A percentile compares a stretch with the other conserved stretches of the same genome.
Evolutionary conservation across 2,113 vertebrate species (phyloP).

Genomic region (Ifrita kowaldi): DNA sequence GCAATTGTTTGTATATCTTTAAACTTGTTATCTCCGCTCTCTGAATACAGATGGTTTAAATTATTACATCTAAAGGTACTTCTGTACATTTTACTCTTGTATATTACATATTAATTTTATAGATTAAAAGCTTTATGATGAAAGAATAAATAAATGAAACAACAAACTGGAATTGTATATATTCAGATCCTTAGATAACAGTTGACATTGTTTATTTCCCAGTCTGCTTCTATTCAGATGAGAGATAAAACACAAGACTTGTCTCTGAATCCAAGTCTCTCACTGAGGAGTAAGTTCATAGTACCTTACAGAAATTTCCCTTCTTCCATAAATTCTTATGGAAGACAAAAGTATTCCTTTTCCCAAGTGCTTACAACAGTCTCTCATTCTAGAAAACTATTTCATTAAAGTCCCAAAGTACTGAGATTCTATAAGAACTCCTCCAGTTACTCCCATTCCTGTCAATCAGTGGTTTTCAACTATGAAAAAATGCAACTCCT

Average conservation of each 20-base stretch:
- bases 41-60: conserved; percentile 57
- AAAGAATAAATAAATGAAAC: conserved; percentile 67
- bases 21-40: conserved; percentile 3
- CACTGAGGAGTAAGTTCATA: neutral
- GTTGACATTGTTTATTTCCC: neutral
- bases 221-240: neutral
- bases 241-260: neutral
- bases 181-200: conserved; percentile 27
- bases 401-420: neutral
- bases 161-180: conserved; percentile 20
- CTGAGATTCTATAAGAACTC: neutral
- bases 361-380: conserved; percentile 42
- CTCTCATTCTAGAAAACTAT: neutral
- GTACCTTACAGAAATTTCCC: neutral
- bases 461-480: conserved; percentile 20
- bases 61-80: conserved; percentile 58
- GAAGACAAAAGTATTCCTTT: neutral
- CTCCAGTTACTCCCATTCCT: neutral
- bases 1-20: conserved; percentile 19
- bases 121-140: conserved; percentile 53
- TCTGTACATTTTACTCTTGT: conserved; percentile 64
- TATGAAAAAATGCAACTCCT: neutral
- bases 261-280: neutral
- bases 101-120: conserved; percentile 65
- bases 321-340: neutral